phyloP scores from a whole-genome alignment of 2,888 invertebrate species.

The Pycnomerus fuliginosus region DNA sequence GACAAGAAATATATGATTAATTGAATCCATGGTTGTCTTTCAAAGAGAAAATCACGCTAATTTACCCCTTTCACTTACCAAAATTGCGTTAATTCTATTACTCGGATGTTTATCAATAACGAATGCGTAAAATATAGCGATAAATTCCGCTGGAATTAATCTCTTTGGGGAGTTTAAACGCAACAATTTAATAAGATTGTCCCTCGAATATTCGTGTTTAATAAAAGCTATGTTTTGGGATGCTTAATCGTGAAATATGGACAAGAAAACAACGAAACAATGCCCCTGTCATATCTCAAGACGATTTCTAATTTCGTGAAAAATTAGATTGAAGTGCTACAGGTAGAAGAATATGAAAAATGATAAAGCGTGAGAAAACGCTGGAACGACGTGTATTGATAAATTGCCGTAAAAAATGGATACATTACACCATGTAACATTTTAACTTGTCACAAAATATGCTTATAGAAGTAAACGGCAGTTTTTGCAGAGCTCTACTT shows the following conservation, averaged over 20 bases:
- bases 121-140: too few relatives aligned
- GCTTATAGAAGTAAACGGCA: slow-evolving; percentile 26
- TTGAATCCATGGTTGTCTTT: slow-evolving; percentile 38
- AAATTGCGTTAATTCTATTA: slow-evolving; percentile 23
- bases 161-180: too few relatives aligned
- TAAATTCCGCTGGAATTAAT: too few relatives aligned
- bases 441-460: slow-evolving; percentile 34
- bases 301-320: slow-evolving; percentile 5
- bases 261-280: too few relatives aligned
- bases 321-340: slow-evolving; percentile 6
- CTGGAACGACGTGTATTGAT: slow-evolving; percentile 34
- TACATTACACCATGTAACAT: slow-evolving; percentile 32
- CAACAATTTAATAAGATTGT: too few relatives aligned
- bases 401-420: slow-evolving; percentile 31
- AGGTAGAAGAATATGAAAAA: slow-evolving; percentile 21
- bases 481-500: slow-evolving; percentile 21
- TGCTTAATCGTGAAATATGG: too few relatives aligned
- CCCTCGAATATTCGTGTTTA: too few relatives aligned
- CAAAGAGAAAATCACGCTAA: slow-evolving; percentile 33
- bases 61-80: slow-evolving; percentile 27
- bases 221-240: too few relatives aligned
- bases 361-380: slow-evolving; percentile 30
- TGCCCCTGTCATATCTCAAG: slow-evolving; percentile 1
- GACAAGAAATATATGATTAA: slow-evolving; percentile 50
- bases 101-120: too few relatives aligned